Percentiles rank a stretch among this genome's conserved stretches.
These are phyloP conservation scores for Luidia sarsii DNA, from an alignment of 53 echinoderm and acorn worm genomes.

Conservation along the genomic window DNA sequence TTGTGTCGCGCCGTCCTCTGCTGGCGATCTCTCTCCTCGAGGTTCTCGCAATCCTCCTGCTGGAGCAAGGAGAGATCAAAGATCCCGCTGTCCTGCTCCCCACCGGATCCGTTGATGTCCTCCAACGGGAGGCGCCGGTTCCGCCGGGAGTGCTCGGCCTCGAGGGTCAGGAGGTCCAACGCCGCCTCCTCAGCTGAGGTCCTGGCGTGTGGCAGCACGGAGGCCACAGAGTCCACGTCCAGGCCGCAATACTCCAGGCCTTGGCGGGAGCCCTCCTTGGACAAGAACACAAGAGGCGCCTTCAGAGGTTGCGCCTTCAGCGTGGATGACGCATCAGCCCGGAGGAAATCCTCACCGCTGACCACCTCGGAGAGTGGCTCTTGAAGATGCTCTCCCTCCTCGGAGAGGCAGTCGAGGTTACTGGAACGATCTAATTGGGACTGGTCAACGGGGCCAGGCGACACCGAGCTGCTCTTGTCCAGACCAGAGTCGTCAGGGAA, in stretches of 20 bases:
- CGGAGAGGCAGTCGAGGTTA: no score
- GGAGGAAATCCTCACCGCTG: neutral
- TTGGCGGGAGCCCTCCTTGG: neutral
- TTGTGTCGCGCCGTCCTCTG: neutral
- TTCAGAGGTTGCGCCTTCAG: neutral
- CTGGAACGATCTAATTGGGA: no score
- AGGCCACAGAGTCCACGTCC: slow-evolving; percentile 27
- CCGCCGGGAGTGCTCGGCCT: neutral
- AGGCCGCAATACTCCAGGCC: neutral
- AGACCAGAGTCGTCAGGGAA: no score
- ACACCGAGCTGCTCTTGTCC: no score
- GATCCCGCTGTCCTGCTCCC: slow-evolving; percentile 44
- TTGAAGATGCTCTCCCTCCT: no score
- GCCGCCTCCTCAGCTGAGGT: slow-evolving; percentile 32
- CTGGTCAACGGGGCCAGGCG: no score
- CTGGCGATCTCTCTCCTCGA: slow-evolving; percentile 2
- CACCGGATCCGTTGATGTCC: neutral
- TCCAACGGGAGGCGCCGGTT: neutral
- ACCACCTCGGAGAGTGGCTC: neutral
- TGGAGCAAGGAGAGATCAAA: slow-evolving; percentile 38
- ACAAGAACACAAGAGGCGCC: neutral
- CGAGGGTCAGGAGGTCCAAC: slow-evolving; percentile 17
- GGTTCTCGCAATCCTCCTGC: slow-evolving; percentile 35
- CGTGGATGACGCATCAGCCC: slow-evolving; percentile 9
- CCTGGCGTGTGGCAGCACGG: slow-evolving; percentile 20